phyloP scores from a whole-genome alignment of 2,797 vertebrate genomes.

The Petrocephalus schoutedeni region DNA sequence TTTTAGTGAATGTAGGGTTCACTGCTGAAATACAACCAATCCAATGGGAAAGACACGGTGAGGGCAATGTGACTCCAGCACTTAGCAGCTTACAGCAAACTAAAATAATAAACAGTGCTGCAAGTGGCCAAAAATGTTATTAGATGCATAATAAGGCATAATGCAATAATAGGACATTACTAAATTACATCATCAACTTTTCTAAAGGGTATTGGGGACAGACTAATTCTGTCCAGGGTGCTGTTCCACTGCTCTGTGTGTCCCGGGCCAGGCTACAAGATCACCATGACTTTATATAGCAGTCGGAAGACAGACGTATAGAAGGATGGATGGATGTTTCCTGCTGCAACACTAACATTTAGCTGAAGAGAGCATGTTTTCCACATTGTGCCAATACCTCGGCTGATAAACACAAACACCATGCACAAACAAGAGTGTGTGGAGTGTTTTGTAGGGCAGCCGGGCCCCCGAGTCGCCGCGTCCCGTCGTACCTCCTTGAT shows the following conservation, averaged over 20 bases:
- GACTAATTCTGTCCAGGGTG: not conserved
- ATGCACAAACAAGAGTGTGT: not conserved
- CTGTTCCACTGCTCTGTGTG: not conserved
- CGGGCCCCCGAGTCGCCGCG: not conserved
- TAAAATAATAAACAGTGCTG: not conserved
- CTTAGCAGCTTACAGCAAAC: not conserved
- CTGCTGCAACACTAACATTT: not conserved
- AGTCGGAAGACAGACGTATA: not conserved
- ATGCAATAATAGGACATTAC: no score
- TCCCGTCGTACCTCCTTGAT: constrained; percentile 57
- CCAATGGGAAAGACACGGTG: not conserved
- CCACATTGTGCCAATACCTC: not conserved
- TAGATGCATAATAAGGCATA: not conserved
- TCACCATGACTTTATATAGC: not conserved
- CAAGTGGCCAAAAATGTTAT: not conserved
- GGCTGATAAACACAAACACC: not conserved
- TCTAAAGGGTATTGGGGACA: not conserved
- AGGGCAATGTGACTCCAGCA: not conserved
- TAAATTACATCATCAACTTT: not conserved
- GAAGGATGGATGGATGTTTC: not conserved
- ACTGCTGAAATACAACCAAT: not conserved
- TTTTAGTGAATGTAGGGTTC: no score
- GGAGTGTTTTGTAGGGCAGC: not conserved
- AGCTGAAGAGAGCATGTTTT: not conserved
- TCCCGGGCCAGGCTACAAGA: not conserved